Evolutionary conservation across 2,888 invertebrate species (phyloP).

Genomic region (Noctua pronuba): DNA sequence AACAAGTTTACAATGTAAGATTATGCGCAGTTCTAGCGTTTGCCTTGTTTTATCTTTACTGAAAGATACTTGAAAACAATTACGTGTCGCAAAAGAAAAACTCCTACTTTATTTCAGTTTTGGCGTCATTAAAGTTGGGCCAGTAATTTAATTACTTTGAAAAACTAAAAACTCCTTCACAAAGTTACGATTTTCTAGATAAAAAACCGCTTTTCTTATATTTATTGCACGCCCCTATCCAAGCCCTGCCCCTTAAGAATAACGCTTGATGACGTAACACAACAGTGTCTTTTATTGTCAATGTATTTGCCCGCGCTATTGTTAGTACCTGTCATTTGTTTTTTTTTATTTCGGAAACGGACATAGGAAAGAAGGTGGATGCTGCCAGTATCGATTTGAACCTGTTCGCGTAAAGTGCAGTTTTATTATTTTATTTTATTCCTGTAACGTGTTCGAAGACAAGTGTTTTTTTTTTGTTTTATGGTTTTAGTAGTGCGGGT

Average conservation of each 20-base stretch:
- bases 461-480: constrained; percentile 30
- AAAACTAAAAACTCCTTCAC: not conserved
- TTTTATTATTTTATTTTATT: constrained; percentile 67
- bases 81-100: not conserved
- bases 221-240: constrained; percentile 41
- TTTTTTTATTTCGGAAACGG: constrained; percentile 86
- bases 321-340: constrained; percentile 81
- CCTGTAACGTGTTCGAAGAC: constrained; percentile 3
- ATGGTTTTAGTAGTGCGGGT: constrained; percentile 39
- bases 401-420: constrained; percentile 87
- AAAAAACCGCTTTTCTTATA: not conserved
- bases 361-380: constrained; percentile 81
- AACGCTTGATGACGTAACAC: constrained; percentile 63
- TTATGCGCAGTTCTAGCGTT: constrained; percentile 9
- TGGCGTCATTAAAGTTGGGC: not conserved
- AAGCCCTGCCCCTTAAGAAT: constrained; percentile 25
- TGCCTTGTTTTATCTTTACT: constrained; percentile 5
- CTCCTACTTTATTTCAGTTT: not conserved
- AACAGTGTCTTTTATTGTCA: constrained; percentile 66
- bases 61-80: constrained; percentile 7
- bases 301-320: constrained; percentile 67
- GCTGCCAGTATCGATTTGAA: constrained; percentile 84
- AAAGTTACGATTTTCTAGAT: not conserved
- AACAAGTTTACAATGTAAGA: constrained; percentile 7
- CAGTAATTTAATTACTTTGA: too few species aligned